These are phyloP conservation scores for Philypnodon macrostomus DNA, from an alignment of 2,797 vertebrate genomes.

Conservation along the genomic window DNA sequence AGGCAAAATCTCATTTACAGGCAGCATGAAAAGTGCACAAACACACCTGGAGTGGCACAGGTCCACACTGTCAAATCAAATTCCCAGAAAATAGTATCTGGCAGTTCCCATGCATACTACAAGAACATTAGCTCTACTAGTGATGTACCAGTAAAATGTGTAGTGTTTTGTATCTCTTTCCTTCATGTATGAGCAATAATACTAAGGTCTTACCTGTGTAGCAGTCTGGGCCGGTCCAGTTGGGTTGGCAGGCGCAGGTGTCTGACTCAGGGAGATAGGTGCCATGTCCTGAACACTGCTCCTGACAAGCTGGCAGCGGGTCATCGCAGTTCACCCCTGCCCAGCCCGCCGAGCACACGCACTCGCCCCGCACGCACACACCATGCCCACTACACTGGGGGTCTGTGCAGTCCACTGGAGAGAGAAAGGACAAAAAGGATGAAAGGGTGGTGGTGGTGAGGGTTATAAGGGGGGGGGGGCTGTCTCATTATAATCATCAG, in stretches of 20 bases:
- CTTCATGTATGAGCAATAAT: slow-evolving; percentile 31
- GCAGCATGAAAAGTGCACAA: slow-evolving; percentile 48
- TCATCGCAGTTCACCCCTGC: slow-evolving; percentile 88
- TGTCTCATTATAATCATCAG: slow-evolving; percentile 74
- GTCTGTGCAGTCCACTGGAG: slow-evolving; percentile 87
- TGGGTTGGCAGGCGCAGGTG: slow-evolving; percentile 88
- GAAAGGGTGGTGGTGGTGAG: slow-evolving; percentile 41
- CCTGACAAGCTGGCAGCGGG: slow-evolving; percentile 87
- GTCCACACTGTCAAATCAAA: slow-evolving; percentile 53
- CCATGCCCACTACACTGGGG: slow-evolving; percentile 88
- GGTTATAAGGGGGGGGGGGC: slow-evolving; percentile 11
- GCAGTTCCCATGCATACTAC: slow-evolving; percentile 35
- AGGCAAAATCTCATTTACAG: slow-evolving; percentile 66
- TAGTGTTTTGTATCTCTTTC: slow-evolving; percentile 16
- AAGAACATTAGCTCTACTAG: slow-evolving; percentile 35
- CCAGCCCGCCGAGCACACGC: slow-evolving; percentile 90
- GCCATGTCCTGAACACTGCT: slow-evolving; percentile 91
- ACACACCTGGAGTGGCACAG: slow-evolving; percentile 30
- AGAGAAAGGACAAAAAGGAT: slow-evolving; percentile 14
- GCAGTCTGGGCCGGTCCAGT: slow-evolving; percentile 92
- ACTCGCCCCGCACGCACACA: slow-evolving; percentile 89
- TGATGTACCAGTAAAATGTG: slow-evolving; percentile 32
- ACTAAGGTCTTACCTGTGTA: slow-evolving; percentile 82
- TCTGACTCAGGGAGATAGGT: slow-evolving; percentile 87
- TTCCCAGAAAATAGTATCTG: slow-evolving; percentile 53